Conservation (phyloP, 2,888 invertebrate genomes). For the Orthosia incerta region DNA sequence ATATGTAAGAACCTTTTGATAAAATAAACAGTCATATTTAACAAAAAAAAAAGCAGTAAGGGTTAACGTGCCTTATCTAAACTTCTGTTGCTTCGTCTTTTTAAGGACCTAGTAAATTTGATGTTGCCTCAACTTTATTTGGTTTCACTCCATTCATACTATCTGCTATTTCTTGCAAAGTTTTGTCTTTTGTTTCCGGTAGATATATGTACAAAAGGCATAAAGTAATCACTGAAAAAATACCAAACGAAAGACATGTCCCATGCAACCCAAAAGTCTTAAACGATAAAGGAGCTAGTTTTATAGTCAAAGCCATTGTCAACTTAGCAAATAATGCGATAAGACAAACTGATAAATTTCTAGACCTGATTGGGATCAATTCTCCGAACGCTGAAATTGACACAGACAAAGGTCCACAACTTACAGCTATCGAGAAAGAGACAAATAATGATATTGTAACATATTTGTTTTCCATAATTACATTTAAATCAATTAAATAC, state of each 20-base stretch:
- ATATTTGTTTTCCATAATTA: conserved; percentile 65
- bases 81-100: background rate
- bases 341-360: conserved; percentile 64
- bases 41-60: too few species aligned
- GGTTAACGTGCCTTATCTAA: too few species aligned
- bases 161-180: conserved; percentile 72
- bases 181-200: conserved; percentile 78
- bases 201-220: conserved; percentile 69
- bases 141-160: conserved; percentile 43
- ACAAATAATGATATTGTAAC: conserved; percentile 63
- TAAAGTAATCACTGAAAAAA: conserved; percentile 50
- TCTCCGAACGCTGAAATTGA: conserved; percentile 66
- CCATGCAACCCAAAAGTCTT: conserved; percentile 67
- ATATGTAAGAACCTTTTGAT: too few species aligned
- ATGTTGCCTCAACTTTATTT: background rate
- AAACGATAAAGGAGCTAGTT: conserved; percentile 69
- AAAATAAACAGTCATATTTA: too few species aligned
- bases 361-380: conserved; percentile 69
- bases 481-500: conserved; percentile 60
- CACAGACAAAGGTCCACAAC: conserved; percentile 71
- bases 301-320: conserved; percentile 48
- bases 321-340: conserved; percentile 40
- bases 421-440: conserved; percentile 68
- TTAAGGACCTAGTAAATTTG: conserved; percentile 5
- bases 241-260: conserved; percentile 67